Base-by-base conservation (phyloP, 2,888 invertebrate genomes). In the Tetropium fuscum region DNA sequence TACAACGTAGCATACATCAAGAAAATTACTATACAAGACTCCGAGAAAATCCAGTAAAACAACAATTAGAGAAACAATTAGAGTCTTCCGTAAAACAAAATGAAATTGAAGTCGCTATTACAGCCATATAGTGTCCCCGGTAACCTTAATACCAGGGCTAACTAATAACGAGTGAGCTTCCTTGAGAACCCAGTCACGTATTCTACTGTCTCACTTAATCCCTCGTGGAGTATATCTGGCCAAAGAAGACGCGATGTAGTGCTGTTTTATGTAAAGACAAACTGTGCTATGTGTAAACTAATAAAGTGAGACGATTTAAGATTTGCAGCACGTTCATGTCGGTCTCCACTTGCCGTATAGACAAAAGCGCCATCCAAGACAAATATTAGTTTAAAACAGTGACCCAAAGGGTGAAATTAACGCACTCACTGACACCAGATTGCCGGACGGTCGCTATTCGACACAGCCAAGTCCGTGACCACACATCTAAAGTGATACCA, bases 281-380 rank as follows among this genome's bases (percentile, higher is more conserved):
- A 73, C 71, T 49, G 71, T 70, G 69, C 65, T 64, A 68, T 70
- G 69, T 74, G 71, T 76, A 75, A 74, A 76, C 76, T 76, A 77
- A 74, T 77, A 76, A 69, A 73, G 73, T 72, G 73, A 72, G 71
- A 62, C 64, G 55, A 71, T 75, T 76, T 70, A 64, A 69, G 73
- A 74, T 74, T 75, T 74, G 54, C 68, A 58, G 70, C 75, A 76
- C 76, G 76, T 74, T 34, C 47, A 59, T 25, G 38, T 15, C 51
- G 27, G 51, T 40, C 51, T 40, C 40, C 40, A 27, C 51, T 44
- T 51, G 51, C 51, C 40, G 51, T 66, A 67, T 64, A 58, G 68
- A 64, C 73, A 72, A 70, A 73, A 73, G 71, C 62, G 56, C 53
- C 57, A 69, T 58, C 67, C 64, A 74, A 73, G 73, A 74, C 72